Evolutionary conservation across 1,140 invertebrate genomes (phyloP).

Genomic region (Cardiocondyla obscurior): DNA sequence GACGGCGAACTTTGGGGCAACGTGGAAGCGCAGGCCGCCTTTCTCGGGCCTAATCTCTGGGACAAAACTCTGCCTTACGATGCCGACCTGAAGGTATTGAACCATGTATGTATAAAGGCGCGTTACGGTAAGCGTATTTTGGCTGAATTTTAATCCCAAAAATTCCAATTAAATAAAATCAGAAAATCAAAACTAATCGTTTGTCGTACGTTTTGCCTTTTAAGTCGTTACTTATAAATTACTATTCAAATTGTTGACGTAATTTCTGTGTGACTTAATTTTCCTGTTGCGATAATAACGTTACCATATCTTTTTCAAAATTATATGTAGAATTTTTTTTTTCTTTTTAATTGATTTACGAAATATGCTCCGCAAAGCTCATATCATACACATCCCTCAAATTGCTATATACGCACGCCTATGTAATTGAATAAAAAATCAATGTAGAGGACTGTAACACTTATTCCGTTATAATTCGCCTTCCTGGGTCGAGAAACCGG

Average conservation of each 20-base stretch:
- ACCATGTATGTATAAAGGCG: conserved; percentile 84
- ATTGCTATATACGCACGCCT: background rate
- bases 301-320: background rate
- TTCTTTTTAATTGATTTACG: background rate
- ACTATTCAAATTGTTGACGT: background rate
- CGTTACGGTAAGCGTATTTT: conserved; percentile 80
- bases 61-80: conserved; percentile 95
- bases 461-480: conserved; percentile 63
- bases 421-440: conserved; percentile 42
- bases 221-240: too few relatives aligned
- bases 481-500: conserved; percentile 68
- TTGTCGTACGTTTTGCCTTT: background rate
- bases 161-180: background rate
- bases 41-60: conserved; percentile 97
- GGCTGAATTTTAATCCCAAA: conserved; percentile 51
- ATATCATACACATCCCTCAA: conserved; percentile 1
- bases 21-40: conserved; percentile 95
- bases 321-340: background rate
- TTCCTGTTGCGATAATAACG: background rate
- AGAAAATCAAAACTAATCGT: background rate
- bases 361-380: background rate
- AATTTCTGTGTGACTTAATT: background rate
- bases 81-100: conserved; percentile 96
- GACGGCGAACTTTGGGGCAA: conserved; percentile 92
- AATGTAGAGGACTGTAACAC: conserved; percentile 44